These are phyloP conservation scores for Lepidochrysops patricia DNA, from an alignment of 2,888 invertebrate genomes.

Conservation along the genomic window DNA sequence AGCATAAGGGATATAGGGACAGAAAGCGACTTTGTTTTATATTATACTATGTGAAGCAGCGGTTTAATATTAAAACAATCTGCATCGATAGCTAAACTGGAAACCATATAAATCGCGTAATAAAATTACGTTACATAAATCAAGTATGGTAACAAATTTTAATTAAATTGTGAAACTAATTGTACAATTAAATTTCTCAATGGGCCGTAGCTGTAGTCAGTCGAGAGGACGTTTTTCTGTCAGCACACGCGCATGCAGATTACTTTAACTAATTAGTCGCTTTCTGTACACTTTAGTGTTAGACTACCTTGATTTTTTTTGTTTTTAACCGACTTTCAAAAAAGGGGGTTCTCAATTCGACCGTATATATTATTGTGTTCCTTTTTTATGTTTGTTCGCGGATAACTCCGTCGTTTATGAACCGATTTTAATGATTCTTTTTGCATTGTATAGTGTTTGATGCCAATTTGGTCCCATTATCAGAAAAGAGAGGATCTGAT, in stretches of 20 bases:
- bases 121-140: constrained; percentile 11
- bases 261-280: background rate
- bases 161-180: constrained; percentile 11
- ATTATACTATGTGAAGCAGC: background rate
- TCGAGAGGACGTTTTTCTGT: background rate
- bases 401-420: too few relatives aligned
- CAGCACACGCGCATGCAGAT: background rate
- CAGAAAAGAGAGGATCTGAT: too few relatives aligned
- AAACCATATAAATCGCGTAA: constrained; percentile 11
- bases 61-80: background rate
- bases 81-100: background rate
- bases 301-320: background rate
- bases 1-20: too few relatives aligned
- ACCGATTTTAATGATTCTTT: too few relatives aligned
- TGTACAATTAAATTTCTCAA: constrained; percentile 11
- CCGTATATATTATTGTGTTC: too few relatives aligned
- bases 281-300: background rate
- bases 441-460: too few relatives aligned
- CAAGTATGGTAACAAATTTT: constrained; percentile 11
- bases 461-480: too few relatives aligned
- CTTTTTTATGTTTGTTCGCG: too few relatives aligned
- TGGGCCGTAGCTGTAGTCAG: background rate
- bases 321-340: too few relatives aligned
- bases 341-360: too few relatives aligned
- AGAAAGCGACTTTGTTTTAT: too few relatives aligned